Evolutionary conservation across 2,113 vertebrate genomes (phyloP), one percentile per base, ranked within the genome.

Genomic region (Abramis brama): DNA sequence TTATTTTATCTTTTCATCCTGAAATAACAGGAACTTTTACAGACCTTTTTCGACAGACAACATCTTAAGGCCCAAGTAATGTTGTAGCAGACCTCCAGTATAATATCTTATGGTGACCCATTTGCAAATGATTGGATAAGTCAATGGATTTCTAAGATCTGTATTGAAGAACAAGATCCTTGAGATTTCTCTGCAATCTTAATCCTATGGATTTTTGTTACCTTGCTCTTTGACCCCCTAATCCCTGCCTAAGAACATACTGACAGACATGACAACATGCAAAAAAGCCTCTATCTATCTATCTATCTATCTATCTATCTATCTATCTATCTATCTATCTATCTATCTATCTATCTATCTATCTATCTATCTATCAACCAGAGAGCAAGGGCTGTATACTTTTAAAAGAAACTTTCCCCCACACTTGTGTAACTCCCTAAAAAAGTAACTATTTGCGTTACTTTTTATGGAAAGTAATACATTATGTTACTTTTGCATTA

Each of bases 211-310:
- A 90, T 92, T 91, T 92, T 78, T 87, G 91, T 91, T 88, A 88
- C 86, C 50, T 80, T 70, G 89, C 91, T 89, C 90, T 91, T 87
- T 93, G 85, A 89, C 86, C 86, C 43, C 87, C 87, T 91, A 93
- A 93, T 92, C 89, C 80, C 68, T 45, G 68, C 43, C 79, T 90
- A 86, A 88, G 89, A 85, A 68, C 87, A 86, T 88, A 88, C 81
- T 52, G n/a, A 87, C 62, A 88, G 83, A 90, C 47, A 85, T 64
- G 57, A 83, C 86, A 86, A 76, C 52, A 60, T 30, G 74, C 21
- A 85, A 27, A 66, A 66, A 30, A 13, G 8, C 21, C n/a, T 89
- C 21, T 5, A 23, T 79, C 23, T 11, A 36, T 33, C 52, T 5
- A 11, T 66, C 62, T 30, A 27, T 64, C 62, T 30, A 15, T 64